phyloP scores from a whole-genome alignment of 2,113 vertebrate species.

The Ancistrus triradiatus region DNA sequence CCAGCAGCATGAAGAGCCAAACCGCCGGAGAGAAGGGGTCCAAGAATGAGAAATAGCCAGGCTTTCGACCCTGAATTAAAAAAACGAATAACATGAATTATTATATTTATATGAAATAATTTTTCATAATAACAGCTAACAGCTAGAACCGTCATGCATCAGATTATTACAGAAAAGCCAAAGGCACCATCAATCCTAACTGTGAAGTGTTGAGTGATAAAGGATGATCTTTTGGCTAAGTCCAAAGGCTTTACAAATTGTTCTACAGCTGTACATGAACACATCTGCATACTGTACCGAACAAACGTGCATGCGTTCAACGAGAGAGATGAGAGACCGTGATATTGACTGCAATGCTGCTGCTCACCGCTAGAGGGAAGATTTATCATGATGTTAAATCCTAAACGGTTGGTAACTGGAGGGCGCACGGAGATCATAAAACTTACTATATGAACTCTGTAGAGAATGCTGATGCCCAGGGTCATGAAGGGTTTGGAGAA shows the following conservation, averaged over 20 bases:
- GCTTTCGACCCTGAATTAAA: conserved; percentile 80
- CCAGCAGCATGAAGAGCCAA: conserved; percentile 93
- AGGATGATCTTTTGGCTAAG: too few relatives aligned
- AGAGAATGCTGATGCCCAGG: conserved; percentile 87
- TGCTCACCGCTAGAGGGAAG: conserved; percentile 20
- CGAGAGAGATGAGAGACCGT: too few relatives aligned
- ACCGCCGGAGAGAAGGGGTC: conserved; percentile 92
- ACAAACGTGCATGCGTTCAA: too few relatives aligned
- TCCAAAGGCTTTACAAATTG: too few relatives aligned
- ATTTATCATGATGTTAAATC: conserved; percentile 19
- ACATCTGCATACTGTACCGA: too few relatives aligned
- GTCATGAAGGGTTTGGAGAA: conserved; percentile 94
- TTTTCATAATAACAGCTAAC: background rate
- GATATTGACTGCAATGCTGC: conserved; percentile 6
- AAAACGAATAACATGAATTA: conserved; percentile 35
- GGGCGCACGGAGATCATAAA: conserved; percentile 30
- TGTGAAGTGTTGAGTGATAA: too few relatives aligned
- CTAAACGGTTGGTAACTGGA: background rate
- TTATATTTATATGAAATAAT: conserved; percentile 11
- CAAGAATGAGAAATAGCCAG: conserved; percentile 91
- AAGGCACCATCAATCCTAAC: too few relatives aligned
- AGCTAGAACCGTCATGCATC: too few relatives aligned
- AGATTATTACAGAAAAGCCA: too few relatives aligned
- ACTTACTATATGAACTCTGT: conserved; percentile 80
- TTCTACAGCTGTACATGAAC: too few relatives aligned